Evolutionary conservation across 2,797 vertebrate genomes (phyloP).

Genomic region (Acanthopagrus latus): DNA sequence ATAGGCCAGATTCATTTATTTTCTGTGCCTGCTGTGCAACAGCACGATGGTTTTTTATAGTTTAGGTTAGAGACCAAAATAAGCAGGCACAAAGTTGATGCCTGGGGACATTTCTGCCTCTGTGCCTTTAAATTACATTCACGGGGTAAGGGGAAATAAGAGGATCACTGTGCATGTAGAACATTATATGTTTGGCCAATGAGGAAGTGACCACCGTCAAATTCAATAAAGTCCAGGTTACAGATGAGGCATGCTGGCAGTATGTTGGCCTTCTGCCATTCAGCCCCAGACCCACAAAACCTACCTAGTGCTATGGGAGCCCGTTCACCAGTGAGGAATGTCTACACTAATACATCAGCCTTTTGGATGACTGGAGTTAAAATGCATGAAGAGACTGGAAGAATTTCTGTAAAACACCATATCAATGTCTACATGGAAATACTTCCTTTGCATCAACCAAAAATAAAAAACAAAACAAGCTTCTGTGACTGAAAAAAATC

Average conservation of each 20-base stretch:
- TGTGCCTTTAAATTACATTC: slow-evolving; percentile 41
- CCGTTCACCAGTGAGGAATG: slow-evolving; percentile 36
- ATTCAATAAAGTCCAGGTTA: slow-evolving; percentile 47
- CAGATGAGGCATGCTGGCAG: slow-evolving; percentile 45
- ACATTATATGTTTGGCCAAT: slow-evolving; percentile 19
- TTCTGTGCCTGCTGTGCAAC: slow-evolving; percentile 16
- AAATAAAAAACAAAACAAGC: neutral
- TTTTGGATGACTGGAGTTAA: slow-evolving; percentile 23
- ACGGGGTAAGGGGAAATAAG: slow-evolving; percentile 6
- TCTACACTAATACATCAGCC: slow-evolving; percentile 32
- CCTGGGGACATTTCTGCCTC: slow-evolving; percentile 21
- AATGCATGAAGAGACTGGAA: too few species aligned
- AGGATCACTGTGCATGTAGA: slow-evolving; percentile 16
- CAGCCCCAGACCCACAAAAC: slow-evolving; percentile 49
- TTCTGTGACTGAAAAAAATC: neutral
- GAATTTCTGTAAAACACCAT: neutral
- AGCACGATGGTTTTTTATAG: slow-evolving; percentile 15
- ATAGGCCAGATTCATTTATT: slow-evolving; percentile 35
- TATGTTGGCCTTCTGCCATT: slow-evolving; percentile 39
- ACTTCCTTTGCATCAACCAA: neutral
- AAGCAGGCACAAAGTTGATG: slow-evolving; percentile 39
- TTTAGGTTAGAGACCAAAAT: slow-evolving; percentile 34
- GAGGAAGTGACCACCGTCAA: slow-evolving; percentile 40
- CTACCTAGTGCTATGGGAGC: slow-evolving; percentile 42
- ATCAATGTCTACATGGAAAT: slow-evolving; percentile 1